Conservation (phyloP, 2,797 vertebrate genomes). For the Morus bassanus region DNA sequence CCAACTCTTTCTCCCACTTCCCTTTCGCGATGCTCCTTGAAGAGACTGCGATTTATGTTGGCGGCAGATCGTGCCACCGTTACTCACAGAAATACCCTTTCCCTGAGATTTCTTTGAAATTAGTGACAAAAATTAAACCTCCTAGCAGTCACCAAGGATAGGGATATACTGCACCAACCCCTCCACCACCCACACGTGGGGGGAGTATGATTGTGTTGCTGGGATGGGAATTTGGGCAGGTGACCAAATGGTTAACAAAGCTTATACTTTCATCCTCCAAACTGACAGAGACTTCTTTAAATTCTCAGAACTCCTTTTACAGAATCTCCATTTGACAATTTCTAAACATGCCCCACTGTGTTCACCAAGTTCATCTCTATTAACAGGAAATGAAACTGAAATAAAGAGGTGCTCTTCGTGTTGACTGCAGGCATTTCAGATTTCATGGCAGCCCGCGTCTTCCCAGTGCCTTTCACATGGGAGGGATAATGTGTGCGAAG, state of each 20-base stretch:
- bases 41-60: slow-evolving; percentile 21
- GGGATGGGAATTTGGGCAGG: neutral
- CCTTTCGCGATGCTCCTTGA: neutral
- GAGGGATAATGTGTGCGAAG: slow-evolving; percentile 72
- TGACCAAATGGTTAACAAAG: neutral
- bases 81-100: slow-evolving; percentile 37
- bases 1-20: slow-evolving; percentile 39
- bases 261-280: slow-evolving; percentile 12
- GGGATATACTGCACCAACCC: neutral
- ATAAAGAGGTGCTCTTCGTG: slow-evolving; percentile 69
- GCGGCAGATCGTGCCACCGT: neutral
- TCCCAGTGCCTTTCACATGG: slow-evolving; percentile 58
- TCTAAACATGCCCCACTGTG: slow-evolving; percentile 70
- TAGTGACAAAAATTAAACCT: slow-evolving; percentile 16
- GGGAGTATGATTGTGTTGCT: neutral
- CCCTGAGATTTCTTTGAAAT: slow-evolving; percentile 17
- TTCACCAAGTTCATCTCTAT: slow-evolving; percentile 55
- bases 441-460: slow-evolving; percentile 68
- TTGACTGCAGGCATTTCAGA: slow-evolving; percentile 73
- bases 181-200: rapidly evolving
- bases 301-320: slow-evolving; percentile 44
- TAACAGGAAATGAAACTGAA: slow-evolving; percentile 74
- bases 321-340: slow-evolving; percentile 58
- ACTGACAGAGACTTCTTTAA: slow-evolving; percentile 24
- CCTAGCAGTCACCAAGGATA: neutral